Base-by-base conservation (phyloP, 2,797 vertebrate species). In the Phoxinus dragarum region DNA sequence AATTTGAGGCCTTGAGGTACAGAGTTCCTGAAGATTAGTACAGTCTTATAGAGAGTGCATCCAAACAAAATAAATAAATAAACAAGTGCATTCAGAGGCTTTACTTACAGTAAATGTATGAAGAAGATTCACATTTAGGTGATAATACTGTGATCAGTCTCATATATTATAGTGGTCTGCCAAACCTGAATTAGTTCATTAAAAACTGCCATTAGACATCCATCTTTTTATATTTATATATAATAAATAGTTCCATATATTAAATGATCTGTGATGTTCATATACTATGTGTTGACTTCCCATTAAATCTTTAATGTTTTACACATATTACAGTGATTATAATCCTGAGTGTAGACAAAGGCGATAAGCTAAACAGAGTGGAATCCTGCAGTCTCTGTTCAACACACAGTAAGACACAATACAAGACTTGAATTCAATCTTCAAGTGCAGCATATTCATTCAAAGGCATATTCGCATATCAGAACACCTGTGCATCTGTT, bases 311-410 rank as follows among this genome's bases (percentile, higher is more conserved):
- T 5, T 4, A 8, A 64, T 69, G 3, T 71, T 84, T 38, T 42
- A 61, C 40, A 42, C 6, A 52, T 61, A 78, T 68, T 44, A 31
- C 47, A 61, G 44, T 54, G 21, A 42, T 23, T 21, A 19, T n/a
- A 80, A 52, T 72, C 83, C 83, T 80, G 84, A 85, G 76, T 64
- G 54, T 16, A 73, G 27, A 78, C 36, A 69, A 85, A 79, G 76
- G 76, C 52, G 4, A 66, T 27, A 38, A 66, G 56, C 56, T 83
- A 75, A 83, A 75, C 72, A 69, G 83, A 77, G 6, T 54, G 9
- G 12, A 75, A 67, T 66, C 42, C 61, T 21, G 8, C 71, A 68
- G 61, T 86, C 68, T 80, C 80, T 75, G 64, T 61, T 82, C 34
- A 77, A 52, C 64, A 86, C 68, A 66, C 64, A 44, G 36, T 85